Base-by-base conservation (phyloP, 2,888 invertebrate genomes). In the Tetragonula carbonaria region DNA sequence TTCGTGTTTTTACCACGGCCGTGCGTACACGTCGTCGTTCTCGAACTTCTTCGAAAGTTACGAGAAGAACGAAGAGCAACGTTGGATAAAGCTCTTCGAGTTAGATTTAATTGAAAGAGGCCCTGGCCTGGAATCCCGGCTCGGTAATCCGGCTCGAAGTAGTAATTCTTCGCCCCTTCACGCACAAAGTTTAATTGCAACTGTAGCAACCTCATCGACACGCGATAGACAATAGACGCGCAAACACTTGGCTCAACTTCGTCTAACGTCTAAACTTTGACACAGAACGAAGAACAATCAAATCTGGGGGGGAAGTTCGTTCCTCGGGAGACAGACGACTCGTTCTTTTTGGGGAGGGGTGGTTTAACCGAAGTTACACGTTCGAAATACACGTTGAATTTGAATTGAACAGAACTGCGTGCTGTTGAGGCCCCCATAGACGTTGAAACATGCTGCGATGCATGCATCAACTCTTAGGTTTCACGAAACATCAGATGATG, bases 161-260 rank as follows among this genome's bases (percentile, higher is more conserved):
- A 51, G 73, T 28, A 33, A 74, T 74, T 65, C 74, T 74, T 74
- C 38, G 53, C 14, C 38, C 23, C 13, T 33, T 18, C 65, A 53
- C 65, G 71, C 71, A 14, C n/a, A 51, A 71, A 62, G 72, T 71
- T 77, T 77, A 77, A 77, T 77, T 77, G 71, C 77, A 16, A 71
- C 14, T 16, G 33, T 53, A 4, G 59, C 71, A 53, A 74, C 51
- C 51, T 65, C 23, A 74, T 53, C 65, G 74, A 74, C 74, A 51
- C 51, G 51, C 71, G 23, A 70, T n/a, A 62, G 50, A 76, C 75
- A 45, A 45, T n/a, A n/a, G 55, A 33, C 33, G 33, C 16, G 51
- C 6, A 45, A 23, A 21, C 21, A n/a, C 50, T 33, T 45, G 28
- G 57, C 18, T 45, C 57, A 73, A 66, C 65, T 72, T 73, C 45